A percentile compares a stretch with the other conserved stretches of the same genome.
Conservation (phyloP, 2,888 invertebrate genomes). For the Pandemis corylana region DNA sequence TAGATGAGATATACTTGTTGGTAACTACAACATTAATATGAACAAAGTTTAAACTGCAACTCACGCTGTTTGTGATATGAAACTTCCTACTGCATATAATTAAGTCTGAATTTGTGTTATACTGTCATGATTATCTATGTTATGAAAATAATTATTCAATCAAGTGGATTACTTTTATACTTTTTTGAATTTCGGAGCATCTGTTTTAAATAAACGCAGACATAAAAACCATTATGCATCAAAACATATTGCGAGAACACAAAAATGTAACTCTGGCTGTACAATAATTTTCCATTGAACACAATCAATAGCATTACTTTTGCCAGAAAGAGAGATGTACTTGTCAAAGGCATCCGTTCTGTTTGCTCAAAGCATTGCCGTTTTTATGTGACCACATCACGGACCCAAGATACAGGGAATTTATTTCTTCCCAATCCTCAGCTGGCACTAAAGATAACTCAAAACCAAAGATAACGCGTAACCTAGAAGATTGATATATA, state of each 20-base stretch:
- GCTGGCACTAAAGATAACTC: constrained; percentile 15
- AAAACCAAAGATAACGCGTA: constrained; percentile 21
- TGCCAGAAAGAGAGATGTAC: not conserved
- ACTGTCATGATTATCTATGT: not conserved
- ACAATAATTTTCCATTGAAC: too few relatives aligned
- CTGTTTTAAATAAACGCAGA: too few relatives aligned
- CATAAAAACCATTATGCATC: too few relatives aligned
- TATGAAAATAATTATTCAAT: not conserved
- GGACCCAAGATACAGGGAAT: constrained; percentile 10
- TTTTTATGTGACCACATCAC: constrained; percentile 4
- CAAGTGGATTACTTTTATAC: not conserved
- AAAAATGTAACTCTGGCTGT: too few relatives aligned
- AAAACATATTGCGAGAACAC: too few relatives aligned
- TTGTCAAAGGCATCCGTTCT: not conserved
- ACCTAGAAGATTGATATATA: constrained; percentile 32
- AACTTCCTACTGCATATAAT: not conserved
- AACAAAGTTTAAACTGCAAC: constrained; percentile 4
- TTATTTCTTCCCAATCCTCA: constrained; percentile 9
- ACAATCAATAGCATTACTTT: too few relatives aligned
- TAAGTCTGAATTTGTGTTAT: not conserved
- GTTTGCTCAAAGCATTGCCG: not conserved
- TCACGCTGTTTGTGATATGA: not conserved
- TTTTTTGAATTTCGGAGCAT: too few relatives aligned
- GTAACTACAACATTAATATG: not conserved
- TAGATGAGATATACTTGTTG: not conserved